Evolutionary conservation across 1,140 invertebrate genomes (phyloP).

Genomic region (Pissodes strobi): DNA sequence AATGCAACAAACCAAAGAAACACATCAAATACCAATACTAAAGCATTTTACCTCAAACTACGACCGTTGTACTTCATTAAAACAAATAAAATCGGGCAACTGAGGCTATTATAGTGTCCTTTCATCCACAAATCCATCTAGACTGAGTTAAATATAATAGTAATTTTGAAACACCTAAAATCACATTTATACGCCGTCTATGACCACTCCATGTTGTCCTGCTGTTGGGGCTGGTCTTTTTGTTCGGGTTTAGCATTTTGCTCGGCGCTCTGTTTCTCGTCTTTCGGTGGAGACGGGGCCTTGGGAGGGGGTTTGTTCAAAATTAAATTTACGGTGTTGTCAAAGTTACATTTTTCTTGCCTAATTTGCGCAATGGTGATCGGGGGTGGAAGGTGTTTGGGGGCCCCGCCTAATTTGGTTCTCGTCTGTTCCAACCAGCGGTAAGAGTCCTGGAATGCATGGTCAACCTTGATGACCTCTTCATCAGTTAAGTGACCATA

Average conservation of each 20-base stretch:
- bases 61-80: not conserved
- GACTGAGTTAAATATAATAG: constrained; percentile 16
- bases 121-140: constrained; percentile 7
- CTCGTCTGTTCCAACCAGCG: constrained; percentile 78
- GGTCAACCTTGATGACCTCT: constrained; percentile 75
- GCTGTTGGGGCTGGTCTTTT: constrained; percentile 24
- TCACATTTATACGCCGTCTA: constrained; percentile 17
- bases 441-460: constrained; percentile 61
- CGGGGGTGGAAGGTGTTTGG: constrained; percentile 69
- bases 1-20: no score
- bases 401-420: constrained; percentile 62
- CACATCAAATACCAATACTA: no score
- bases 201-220: constrained; percentile 51
- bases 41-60: not conserved
- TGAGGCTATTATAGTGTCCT: not conserved
- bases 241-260: constrained; percentile 31
- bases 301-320: constrained; percentile 87
- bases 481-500: constrained; percentile 81
- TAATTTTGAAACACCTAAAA: constrained; percentile 30
- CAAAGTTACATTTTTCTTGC: constrained; percentile 71
- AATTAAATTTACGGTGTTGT: constrained; percentile 71
- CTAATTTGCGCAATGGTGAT: constrained; percentile 78
- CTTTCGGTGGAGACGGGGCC: constrained; percentile 59
- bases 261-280: constrained; percentile 43
- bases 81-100: not conserved